Evolutionary conservation across 2,797 vertebrate species (phyloP).

Genomic region (Lacerta bilineata): DNA sequence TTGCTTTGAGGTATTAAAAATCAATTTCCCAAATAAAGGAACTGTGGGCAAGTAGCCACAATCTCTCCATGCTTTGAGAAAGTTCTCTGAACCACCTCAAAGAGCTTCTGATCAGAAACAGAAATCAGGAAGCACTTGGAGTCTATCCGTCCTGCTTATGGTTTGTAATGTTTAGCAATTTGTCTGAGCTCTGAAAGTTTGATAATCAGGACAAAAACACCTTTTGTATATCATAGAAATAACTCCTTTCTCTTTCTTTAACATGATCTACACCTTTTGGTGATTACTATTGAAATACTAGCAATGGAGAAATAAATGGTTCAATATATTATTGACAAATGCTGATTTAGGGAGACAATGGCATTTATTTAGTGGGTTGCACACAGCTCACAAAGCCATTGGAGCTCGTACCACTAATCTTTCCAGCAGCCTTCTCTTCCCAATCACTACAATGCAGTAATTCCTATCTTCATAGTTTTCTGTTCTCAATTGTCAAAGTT

Average conservation of each 20-base stretch:
- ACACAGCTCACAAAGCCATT: neutral
- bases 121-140: neutral
- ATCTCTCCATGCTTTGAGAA: no score
- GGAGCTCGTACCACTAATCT: neutral
- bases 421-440: neutral
- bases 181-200: neutral
- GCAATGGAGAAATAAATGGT: neutral
- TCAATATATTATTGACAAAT: no score
- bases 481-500: neutral
- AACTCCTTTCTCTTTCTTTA: neutral
- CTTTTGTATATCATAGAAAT: neutral
- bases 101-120: neutral
- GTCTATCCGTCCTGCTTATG: neutral
- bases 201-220: neutral
- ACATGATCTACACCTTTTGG: neutral
- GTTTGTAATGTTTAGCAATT: neutral
- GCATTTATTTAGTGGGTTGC: neutral
- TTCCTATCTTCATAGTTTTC: neutral
- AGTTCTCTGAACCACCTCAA: neutral
- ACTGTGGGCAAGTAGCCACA: neutral
- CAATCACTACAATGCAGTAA: neutral
- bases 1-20: neutral
- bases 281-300: neutral
- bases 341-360: no score
- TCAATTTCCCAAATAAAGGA: neutral